Percentiles rank a stretch among this genome's conserved stretches.
Conservation (phyloP, 2,113 vertebrate genomes). For the Hypomesus transpacificus region DNA sequence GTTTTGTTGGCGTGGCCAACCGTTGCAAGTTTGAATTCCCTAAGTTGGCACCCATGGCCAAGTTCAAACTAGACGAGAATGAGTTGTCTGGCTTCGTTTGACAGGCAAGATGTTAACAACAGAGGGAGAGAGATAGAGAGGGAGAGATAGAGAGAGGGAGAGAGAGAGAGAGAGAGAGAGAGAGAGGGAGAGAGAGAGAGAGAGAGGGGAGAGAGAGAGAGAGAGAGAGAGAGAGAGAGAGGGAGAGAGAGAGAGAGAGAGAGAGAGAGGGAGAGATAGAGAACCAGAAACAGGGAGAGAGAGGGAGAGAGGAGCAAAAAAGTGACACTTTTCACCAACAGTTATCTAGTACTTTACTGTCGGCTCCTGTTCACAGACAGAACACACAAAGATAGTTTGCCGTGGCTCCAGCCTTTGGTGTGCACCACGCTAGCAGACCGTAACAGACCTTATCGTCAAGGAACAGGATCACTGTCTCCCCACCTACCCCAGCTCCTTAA, state of each 20-base stretch:
- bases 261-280: neutral
- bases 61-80: no score
- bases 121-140: no score
- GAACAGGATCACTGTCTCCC: no score
- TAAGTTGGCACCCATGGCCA: no score
- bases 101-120: no score
- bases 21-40: no score
- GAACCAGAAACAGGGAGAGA: neutral
- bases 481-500: no score
- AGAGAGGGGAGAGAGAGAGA: neutral
- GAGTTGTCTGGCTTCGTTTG: no score
- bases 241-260: neutral
- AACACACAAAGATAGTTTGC: constrained; percentile 48
- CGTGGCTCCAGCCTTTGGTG: constrained; percentile 33
- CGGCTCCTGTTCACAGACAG: constrained; percentile 58
- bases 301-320: constrained; percentile 6
- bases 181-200: neutral
- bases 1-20: no score
- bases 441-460: no score
- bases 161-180: neutral
- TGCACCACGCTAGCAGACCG: no score
- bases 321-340: constrained; percentile 43
- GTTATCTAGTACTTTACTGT: constrained; percentile 44
- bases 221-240: neutral
- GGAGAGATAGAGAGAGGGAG: neutral